Percentiles rank a stretch among this genome's conserved stretches.
These are phyloP conservation scores for Brachionus koreanus DNA, from an alignment of 1,140 invertebrate genomes.

Conservation along the genomic window DNA sequence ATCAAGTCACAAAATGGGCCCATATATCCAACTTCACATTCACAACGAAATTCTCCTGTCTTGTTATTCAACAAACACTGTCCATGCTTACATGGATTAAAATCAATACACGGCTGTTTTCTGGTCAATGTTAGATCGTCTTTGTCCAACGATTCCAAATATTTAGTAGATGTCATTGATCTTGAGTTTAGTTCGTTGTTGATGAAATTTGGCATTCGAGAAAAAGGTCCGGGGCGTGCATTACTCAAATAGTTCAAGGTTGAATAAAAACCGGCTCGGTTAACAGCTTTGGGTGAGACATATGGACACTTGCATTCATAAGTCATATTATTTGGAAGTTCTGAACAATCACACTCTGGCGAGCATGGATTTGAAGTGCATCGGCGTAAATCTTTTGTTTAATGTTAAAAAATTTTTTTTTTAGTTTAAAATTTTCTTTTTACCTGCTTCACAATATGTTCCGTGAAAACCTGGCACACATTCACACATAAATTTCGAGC, in stretches of 20 bases:
- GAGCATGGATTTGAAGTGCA: slow-evolving; percentile 25
- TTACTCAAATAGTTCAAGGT: not conserved
- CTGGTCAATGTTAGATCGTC: not conserved
- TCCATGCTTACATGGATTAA: slow-evolving; percentile 40
- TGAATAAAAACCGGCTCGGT: not conserved
- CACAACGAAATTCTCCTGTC: slow-evolving; percentile 9
- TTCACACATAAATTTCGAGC: slow-evolving; percentile 24
- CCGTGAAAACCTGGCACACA: slow-evolving; percentile 39
- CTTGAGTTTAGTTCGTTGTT: not conserved
- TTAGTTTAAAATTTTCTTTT: not conserved
- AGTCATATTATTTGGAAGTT: slow-evolving; percentile 28
- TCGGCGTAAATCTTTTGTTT: slow-evolving; percentile 8
- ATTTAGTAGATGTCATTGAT: not conserved
- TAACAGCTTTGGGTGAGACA: not conserved
- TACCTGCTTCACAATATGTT: slow-evolving; percentile 43
- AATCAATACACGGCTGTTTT: slow-evolving; percentile 25
- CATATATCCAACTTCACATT: slow-evolving; percentile 24
- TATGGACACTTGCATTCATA: slow-evolving; percentile 19
- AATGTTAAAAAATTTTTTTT: not conserved
- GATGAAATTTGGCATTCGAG: not conserved
- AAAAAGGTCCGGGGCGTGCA: not conserved
- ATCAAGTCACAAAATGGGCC: slow-evolving; percentile 43
- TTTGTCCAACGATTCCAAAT: not conserved
- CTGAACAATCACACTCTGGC: slow-evolving; percentile 8
- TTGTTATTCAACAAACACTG: not conserved